These are phyloP conservation scores for Automeris io DNA, from an alignment of 2,888 invertebrate species.

Conservation along the genomic window DNA sequence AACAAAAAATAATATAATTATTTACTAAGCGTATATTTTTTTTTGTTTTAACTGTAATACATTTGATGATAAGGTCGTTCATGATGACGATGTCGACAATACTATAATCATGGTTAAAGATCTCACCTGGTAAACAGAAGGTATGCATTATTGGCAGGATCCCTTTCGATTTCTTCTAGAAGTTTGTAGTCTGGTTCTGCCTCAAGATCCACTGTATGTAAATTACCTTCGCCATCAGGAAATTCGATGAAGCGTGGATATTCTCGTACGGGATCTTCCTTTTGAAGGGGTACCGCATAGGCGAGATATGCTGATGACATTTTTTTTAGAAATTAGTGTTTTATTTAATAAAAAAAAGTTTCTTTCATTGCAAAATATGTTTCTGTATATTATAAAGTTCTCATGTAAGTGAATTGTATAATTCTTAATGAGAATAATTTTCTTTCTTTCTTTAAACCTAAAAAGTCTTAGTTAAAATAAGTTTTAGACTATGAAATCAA, in stretches of 20 bases:
- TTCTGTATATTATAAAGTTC: too few relatives aligned
- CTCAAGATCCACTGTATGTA: constrained; percentile 33
- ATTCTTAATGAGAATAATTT: too few relatives aligned
- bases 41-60: too few relatives aligned
- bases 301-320: constrained; percentile 21
- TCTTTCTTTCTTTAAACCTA: too few relatives aligned
- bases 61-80: too few relatives aligned
- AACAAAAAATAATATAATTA: too few relatives aligned
- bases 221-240: constrained; percentile 29
- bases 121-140: constrained; percentile 41
- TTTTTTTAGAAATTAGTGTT: not conserved
- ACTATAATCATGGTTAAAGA: too few relatives aligned
- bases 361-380: not conserved
- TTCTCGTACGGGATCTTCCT: constrained; percentile 10
- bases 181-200: constrained; percentile 28
- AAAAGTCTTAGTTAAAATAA: too few relatives aligned
- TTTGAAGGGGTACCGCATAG: constrained; percentile 22
- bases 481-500: too few relatives aligned
- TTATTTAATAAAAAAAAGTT: not conserved
- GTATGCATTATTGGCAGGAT: constrained; percentile 33
- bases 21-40: too few relatives aligned
- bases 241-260: constrained; percentile 33
- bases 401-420: too few relatives aligned
- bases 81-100: too few relatives aligned
- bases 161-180: constrained; percentile 25